Evolutionary conservation across 2,888 invertebrate species (phyloP), one percentile per base, ranked within the genome.

Genomic region (Xestobium rufovillosum): DNA sequence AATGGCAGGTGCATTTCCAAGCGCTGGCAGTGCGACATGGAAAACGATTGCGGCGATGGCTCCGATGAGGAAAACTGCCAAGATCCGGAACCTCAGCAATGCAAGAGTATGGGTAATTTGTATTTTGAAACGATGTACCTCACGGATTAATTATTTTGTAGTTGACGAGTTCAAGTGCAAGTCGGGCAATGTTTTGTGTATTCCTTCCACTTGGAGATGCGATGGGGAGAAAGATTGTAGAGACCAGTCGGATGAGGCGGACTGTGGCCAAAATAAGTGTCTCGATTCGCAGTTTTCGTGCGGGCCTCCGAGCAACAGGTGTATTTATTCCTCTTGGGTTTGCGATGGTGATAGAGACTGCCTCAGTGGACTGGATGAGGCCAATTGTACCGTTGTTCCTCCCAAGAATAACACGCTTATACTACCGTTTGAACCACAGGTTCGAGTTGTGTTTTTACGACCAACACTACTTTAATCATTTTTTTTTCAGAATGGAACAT

Each of bases 341-440:
- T 92, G 92, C 65, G 89, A 90, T 65, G 84, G 83, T 6, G 82
- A 83, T 47, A 65, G 68, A 14, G 91, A 92, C 61, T 91, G 91
- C 52, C 62, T 66, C 0, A 70, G 73, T 44, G 72, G 70, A 0
- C 75, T 76, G 0, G 89, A 89, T 57, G 89, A 88, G 59, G 57
- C 59, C 3, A 79, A 83, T 52, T 88, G 87, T 53, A 70, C 74
- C 0, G 43, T 41, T 8, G 13, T 40, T 2, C 31, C 30, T n/a
- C n/a, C n/a, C n/a, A n/a, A n/a, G n/a, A n/a, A n/a, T n/a, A n/a
- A n/a, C n/a, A n/a, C n/a, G n/a, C n/a, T n/a, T n/a, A n/a, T n/a
- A n/a, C n/a, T n/a, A n/a, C n/a, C n/a, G n/a, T n/a, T n/a, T n/a
- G n/a, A n/a, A n/a, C n/a, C n/a, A n/a, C n/a, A n/a, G n/a, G n/a